These are phyloP conservation scores for Dendrocincla fuliginosa DNA, from an alignment of 2,797 vertebrate species.

Conservation along the genomic window DNA sequence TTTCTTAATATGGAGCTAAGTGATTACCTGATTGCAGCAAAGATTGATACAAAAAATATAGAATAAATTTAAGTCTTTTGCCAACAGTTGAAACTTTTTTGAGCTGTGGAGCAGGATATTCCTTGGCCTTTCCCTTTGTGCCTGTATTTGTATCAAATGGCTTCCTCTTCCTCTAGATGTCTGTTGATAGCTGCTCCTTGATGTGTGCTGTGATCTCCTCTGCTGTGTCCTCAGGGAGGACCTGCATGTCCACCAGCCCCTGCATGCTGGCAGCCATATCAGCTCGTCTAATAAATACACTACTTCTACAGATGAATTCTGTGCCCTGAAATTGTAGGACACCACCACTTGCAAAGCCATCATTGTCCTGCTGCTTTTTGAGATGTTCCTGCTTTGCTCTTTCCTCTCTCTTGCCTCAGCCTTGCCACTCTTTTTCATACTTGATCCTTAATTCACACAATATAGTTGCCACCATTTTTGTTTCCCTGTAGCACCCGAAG, in stretches of 20 bases:
- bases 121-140: neutral
- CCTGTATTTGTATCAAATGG: neutral
- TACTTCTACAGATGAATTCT: fast-evolving
- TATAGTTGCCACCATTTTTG: neutral
- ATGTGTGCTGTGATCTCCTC: neutral
- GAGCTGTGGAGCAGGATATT: neutral
- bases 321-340: fast-evolving
- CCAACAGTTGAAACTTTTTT: neutral
- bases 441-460: neutral
- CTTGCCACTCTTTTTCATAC: neutral
- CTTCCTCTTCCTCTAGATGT: neutral
- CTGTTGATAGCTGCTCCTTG: neutral
- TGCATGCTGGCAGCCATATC: neutral
- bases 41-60: neutral
- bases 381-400: neutral
- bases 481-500: neutral
- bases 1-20: neutral
- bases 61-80: neutral
- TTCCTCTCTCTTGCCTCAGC: neutral
- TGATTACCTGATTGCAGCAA: neutral
- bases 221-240: neutral
- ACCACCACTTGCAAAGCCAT: neutral
- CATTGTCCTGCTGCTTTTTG: neutral
- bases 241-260: neutral
- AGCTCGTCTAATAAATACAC: neutral